Conservation (phyloP, 64 coral and sea anemone species). For the Hydrozoanthus tunicans region DNA sequence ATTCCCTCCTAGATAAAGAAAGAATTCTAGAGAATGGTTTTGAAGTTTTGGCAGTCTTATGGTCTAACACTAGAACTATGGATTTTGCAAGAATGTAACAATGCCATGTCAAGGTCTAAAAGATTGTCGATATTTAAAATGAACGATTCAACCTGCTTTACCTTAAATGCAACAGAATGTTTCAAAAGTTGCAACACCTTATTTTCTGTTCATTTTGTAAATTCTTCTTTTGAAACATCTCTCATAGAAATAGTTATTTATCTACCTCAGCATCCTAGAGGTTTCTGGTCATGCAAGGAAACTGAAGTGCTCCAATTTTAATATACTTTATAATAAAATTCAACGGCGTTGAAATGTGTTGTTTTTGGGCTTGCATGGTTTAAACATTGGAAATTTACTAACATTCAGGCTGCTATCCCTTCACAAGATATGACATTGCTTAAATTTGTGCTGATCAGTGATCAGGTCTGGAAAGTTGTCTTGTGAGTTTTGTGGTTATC, state of each 20-base stretch:
- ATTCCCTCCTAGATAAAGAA: constrained; percentile 29
- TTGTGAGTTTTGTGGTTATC: no score
- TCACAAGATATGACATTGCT: no score
- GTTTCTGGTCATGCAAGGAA: constrained; percentile 19
- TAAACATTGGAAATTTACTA: no score
- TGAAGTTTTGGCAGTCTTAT: not conserved
- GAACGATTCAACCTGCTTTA: constrained; percentile 1
- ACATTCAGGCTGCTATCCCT: no score
- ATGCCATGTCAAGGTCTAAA: not conserved
- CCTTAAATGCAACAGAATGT: not conserved
- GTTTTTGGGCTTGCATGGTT: not conserved
- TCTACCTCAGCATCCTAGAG: constrained; percentile 19
- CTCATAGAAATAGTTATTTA: constrained; percentile 59
- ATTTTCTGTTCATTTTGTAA: constrained; percentile 35
- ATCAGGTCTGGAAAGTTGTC: no score
- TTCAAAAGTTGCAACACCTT: constrained; percentile 17
- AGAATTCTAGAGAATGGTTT: constrained; percentile 17
- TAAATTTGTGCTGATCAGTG: no score
- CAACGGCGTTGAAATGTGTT: not conserved
- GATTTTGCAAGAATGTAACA: not conserved
- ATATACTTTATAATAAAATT: constrained; percentile 52
- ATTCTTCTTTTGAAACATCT: constrained; percentile 46
- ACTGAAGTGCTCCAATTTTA: constrained; percentile 48
- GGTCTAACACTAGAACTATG: constrained; percentile 14
- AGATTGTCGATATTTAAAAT: constrained; percentile 51